Evolutionary conservation across 2,113 vertebrate genomes (phyloP).

Genomic region (Ceyx melanurus): DNA sequence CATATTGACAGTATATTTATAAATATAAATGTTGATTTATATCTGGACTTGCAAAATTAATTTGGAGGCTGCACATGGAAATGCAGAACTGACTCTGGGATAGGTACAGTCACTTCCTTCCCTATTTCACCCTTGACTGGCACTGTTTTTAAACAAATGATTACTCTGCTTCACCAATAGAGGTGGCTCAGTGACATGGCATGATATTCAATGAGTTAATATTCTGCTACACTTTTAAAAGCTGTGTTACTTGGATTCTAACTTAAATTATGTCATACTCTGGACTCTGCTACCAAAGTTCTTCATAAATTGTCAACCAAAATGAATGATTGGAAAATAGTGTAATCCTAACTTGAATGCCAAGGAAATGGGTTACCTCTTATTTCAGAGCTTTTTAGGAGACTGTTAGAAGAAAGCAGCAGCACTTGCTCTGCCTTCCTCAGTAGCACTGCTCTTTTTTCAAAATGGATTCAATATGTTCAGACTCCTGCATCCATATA

Average conservation of each 20-base stretch:
- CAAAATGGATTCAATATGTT: neutral
- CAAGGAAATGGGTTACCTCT: neutral
- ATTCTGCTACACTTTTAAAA: neutral
- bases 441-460: neutral
- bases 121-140: neutral
- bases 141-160: neutral
- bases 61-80: neutral
- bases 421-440: neutral
- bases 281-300: neutral
- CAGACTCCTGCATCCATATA: neutral
- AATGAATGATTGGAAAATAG: neutral
- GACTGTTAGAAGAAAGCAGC: neutral
- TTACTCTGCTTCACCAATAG: neutral
- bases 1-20: neutral
- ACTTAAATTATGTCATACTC: neutral
- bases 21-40: neutral
- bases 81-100: neutral
- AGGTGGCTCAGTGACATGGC: neutral
- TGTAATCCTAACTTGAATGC: neutral
- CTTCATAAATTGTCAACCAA: neutral
- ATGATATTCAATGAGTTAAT: neutral
- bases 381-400: neutral
- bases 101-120: neutral
- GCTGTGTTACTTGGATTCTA: neutral
- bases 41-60: neutral